A percentile compares a stretch with the other conserved stretches of the same genome.
phyloP scores from a whole-genome alignment of 2,113 vertebrate genomes.

The Alligator mississippiensis region DNA sequence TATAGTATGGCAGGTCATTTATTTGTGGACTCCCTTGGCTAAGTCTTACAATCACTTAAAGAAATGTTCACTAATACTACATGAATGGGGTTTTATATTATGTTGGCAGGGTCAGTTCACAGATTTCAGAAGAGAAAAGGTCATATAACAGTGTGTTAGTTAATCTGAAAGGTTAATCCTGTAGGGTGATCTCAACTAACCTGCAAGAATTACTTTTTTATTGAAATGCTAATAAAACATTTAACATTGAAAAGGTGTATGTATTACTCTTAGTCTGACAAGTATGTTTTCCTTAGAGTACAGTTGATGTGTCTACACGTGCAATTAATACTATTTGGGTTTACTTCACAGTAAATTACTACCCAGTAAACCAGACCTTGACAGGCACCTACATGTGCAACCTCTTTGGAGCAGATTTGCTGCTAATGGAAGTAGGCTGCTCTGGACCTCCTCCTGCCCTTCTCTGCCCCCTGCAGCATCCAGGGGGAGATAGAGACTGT shows the following conservation, averaged over 20 bases:
- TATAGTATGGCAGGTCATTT: too few species aligned
- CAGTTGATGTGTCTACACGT: neutral
- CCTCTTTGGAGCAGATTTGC: neutral
- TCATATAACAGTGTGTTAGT: constrained; percentile 12
- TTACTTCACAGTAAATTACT: neutral
- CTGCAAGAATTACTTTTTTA: constrained; percentile 6
- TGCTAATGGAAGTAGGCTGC: neutral
- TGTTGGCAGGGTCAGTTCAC: neutral
- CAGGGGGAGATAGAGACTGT: too few species aligned
- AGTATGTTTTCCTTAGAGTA: neutral
- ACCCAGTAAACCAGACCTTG: neutral
- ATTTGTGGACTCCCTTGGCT: neutral
- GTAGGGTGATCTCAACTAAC: neutral
- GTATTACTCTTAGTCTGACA: neutral
- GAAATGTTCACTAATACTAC: neutral
- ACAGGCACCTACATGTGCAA: neutral
- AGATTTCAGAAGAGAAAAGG: neutral
- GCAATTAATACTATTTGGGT: too few species aligned
- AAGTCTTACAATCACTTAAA: neutral
- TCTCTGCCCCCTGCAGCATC: too few species aligned
- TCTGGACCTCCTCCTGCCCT: too few species aligned
- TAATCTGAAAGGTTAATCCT: constrained; percentile 33
- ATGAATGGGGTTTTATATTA: neutral
- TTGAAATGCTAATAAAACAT: neutral
- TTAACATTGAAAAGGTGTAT: neutral